Evolutionary conservation across 2,113 vertebrate genomes (phyloP).

Genomic region (Rhegmatorhina hoffmannsi): DNA sequence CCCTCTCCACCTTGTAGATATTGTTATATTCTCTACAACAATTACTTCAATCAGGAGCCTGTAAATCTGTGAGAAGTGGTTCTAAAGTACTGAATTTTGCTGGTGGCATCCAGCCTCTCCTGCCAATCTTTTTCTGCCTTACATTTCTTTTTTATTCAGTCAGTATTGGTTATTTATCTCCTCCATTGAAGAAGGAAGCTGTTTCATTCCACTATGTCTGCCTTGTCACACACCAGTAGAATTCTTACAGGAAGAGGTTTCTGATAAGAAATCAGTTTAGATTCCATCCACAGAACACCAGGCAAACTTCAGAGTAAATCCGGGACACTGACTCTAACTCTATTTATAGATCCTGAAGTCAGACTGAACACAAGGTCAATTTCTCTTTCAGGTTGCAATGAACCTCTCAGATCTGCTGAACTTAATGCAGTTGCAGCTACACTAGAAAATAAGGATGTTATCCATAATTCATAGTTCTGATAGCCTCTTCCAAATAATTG

Average conservation of each 20-base stretch:
- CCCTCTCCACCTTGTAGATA: background rate
- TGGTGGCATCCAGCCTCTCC: background rate
- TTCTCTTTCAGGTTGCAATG: background rate
- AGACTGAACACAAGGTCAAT: conserved; percentile 40
- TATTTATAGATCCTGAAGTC: conserved; percentile 38
- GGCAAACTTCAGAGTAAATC: conserved; percentile 17
- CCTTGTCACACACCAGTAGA: background rate
- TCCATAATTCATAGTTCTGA: background rate
- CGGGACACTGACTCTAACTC: background rate
- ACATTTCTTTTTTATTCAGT: background rate
- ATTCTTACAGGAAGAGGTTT: conserved; percentile 2
- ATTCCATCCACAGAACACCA: background rate
- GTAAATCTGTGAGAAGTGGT: background rate
- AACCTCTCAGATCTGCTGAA: background rate
- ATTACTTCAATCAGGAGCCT: background rate
- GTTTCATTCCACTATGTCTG: background rate
- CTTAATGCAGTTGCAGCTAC: background rate
- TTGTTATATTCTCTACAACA: background rate
- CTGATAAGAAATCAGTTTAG: conserved; percentile 8
- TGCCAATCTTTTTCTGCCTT: background rate
- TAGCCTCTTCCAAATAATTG: background rate
- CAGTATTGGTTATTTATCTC: background rate
- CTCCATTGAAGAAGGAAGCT: background rate
- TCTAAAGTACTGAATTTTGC: background rate
- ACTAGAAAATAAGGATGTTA: background rate